Conservation (phyloP, 2,113 vertebrate species). For the Crotophaga sulcirostris region DNA sequence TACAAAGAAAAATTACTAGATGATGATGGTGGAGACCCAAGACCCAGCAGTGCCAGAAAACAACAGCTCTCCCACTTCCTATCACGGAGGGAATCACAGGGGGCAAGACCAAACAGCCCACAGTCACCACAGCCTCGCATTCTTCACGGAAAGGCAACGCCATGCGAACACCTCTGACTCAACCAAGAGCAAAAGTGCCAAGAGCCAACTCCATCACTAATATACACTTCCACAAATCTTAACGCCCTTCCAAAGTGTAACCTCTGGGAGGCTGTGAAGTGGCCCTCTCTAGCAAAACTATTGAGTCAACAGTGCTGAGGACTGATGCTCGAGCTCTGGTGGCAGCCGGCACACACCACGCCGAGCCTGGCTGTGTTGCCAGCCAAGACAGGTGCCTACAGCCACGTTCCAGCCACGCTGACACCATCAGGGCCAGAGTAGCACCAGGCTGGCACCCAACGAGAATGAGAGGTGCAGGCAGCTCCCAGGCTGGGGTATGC, state of each 20-base stretch:
- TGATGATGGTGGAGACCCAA: conserved; percentile 47
- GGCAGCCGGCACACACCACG: not conserved
- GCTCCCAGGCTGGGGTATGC: not conserved
- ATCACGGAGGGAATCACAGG: accelerated
- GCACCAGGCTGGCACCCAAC: not conserved
- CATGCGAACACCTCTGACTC: not conserved
- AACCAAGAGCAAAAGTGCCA: not conserved
- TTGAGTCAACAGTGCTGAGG: accelerated
- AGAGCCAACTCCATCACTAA: not conserved
- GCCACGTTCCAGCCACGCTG: not conserved
- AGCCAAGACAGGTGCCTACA: not conserved
- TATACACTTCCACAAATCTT: not conserved
- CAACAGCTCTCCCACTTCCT: conserved; percentile 10
- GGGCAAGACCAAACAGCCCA: not conserved
- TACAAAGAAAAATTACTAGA: conserved; percentile 35
- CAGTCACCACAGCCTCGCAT: not conserved
- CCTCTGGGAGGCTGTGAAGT: not conserved
- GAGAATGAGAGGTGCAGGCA: not conserved
- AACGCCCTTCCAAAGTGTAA: not conserved
- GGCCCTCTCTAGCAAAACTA: too few species aligned
- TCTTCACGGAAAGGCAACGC: not conserved
- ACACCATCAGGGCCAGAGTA: not conserved
- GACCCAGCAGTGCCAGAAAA: conserved; percentile 13
- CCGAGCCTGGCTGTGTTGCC: not conserved
- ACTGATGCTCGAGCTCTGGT: not conserved